phyloP scores from a whole-genome alignment of 2,888 invertebrate species.

The Macaria liturata region DNA sequence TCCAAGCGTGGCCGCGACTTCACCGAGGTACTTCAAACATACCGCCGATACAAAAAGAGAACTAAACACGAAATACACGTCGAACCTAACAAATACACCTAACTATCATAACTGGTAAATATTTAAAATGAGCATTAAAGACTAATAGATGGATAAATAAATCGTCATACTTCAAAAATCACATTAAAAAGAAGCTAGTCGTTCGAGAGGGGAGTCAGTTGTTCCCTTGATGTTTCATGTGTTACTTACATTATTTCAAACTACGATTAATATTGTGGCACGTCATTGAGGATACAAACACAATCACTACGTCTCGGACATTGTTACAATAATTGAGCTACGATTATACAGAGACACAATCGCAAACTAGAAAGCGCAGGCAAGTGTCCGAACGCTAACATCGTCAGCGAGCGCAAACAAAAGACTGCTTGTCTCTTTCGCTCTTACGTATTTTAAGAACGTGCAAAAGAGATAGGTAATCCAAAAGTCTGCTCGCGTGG shows the following conservation, averaged over 20 bases:
- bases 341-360: too few species aligned
- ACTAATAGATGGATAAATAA: constrained; percentile 76
- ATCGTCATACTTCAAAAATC: constrained; percentile 71
- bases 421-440: too few species aligned
- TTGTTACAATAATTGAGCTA: constrained; percentile 36
- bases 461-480: too few species aligned
- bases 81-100: constrained; percentile 68
- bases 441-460: too few species aligned
- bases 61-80: constrained; percentile 57
- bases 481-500: too few species aligned
- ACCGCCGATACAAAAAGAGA: constrained; percentile 37
- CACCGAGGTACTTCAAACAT: constrained; percentile 52
- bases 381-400: too few species aligned
- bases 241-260: constrained; percentile 64
- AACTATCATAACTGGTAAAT: constrained; percentile 77
- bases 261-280: constrained; percentile 79
- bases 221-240: constrained; percentile 51
- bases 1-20: constrained; percentile 52
- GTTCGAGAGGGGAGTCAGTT: constrained; percentile 42
- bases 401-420: too few species aligned
- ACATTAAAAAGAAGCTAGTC: constrained; percentile 61
- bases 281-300: constrained; percentile 70
- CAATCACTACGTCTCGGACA: constrained; percentile 55
- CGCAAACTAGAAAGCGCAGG: too few species aligned
- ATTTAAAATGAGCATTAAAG: constrained; percentile 79